Evolutionary conservation across 2,797 vertebrate genomes (phyloP), one percentile per base, ranked within the genome.

Genomic region (Acanthornis magna): DNA sequence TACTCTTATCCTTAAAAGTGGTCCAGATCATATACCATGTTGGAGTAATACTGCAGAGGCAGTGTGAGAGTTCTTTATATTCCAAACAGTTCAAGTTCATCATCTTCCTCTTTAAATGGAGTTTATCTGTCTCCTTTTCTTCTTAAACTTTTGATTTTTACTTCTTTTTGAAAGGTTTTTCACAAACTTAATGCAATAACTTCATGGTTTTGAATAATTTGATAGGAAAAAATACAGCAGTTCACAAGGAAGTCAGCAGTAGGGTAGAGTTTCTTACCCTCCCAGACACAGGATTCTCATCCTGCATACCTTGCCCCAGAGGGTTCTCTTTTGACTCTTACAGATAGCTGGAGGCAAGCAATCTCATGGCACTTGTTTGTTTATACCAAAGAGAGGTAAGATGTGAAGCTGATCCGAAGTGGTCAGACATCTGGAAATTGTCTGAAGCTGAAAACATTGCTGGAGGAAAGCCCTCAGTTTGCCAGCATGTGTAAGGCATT

Each of bases 351-450:
- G 79, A 70, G 73, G 38, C 48, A 94, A 89, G 75, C 67, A 89
- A 38, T 91, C 62, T 88, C 47, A 54, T 61, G 93, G 78, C 86
- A 85, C 70, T 96, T 96, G 71, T 85, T 94, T 94, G 95, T 96
- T 54, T 91, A 89, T 97, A 97, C 97, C 97, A 98, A 98, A 98
- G 97, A 98, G 96, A 97, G 95, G 71, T 34, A 23, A 79, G 75
- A 79, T 60, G 48, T 62, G 76, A 89, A 91, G 87, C 88, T 94
- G 77, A 94, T 93, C 47, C 7, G 20, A 81, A 94, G 53, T 53
- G 85, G 30, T 88, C 90, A 70, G 67, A 47, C 62, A 58, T 61
- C 74, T 96, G 75, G 58, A 91, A 71, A 75, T 48, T 68, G 71
- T 81, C n/a, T 77, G 45, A 74, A 91, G 77, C 40, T 38, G 79